Evolutionary conservation across 2,797 vertebrate genomes (phyloP).

Genomic region (Kryptopterus vitreolus): DNA sequence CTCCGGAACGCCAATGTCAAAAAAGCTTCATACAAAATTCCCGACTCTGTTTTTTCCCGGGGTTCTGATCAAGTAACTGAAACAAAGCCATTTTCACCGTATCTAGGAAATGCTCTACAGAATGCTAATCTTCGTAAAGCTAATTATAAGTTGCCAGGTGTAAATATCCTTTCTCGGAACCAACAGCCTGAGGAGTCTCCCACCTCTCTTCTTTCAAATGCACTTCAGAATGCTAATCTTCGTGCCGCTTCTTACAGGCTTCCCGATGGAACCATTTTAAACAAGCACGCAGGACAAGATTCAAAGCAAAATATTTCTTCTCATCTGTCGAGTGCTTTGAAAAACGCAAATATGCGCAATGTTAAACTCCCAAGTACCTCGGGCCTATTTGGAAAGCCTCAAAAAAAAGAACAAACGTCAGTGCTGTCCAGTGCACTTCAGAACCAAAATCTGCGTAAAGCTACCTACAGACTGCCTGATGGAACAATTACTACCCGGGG

Average conservation of each 20-base stretch:
- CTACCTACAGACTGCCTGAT: slow-evolving; percentile 57
- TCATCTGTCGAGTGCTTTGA: slow-evolving; percentile 70
- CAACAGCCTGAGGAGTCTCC: slow-evolving; percentile 46
- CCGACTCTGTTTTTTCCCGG: slow-evolving; percentile 62
- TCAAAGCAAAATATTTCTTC: slow-evolving; percentile 59
- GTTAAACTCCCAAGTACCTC: slow-evolving; percentile 61
- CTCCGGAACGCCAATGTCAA: slow-evolving; percentile 65
- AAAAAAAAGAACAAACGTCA: slow-evolving; percentile 51
- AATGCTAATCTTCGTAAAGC: slow-evolving; percentile 64
- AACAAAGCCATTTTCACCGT: slow-evolving; percentile 46
- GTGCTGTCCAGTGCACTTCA: slow-evolving; percentile 55
- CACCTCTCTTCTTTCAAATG: slow-evolving; percentile 63
- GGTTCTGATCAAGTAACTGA: slow-evolving; percentile 62
- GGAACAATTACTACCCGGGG: slow-evolving; percentile 49
- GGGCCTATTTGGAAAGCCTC: slow-evolving; percentile 50
- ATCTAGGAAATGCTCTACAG: slow-evolving; percentile 53
- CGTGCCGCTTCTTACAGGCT: slow-evolving; percentile 70
- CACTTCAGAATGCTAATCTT: slow-evolving; percentile 68
- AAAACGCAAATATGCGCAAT: slow-evolving; percentile 66
- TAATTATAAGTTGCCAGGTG: slow-evolving; percentile 69
- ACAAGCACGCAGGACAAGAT: slow-evolving; percentile 58
- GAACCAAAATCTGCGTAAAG: slow-evolving; percentile 58
- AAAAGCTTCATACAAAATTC: slow-evolving; percentile 67
- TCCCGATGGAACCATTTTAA: slow-evolving; percentile 70
- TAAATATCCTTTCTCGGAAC: slow-evolving; percentile 60